Base-by-base conservation (phyloP, 2,888 invertebrate species). In the Ditylenchus weischeri region DNA sequence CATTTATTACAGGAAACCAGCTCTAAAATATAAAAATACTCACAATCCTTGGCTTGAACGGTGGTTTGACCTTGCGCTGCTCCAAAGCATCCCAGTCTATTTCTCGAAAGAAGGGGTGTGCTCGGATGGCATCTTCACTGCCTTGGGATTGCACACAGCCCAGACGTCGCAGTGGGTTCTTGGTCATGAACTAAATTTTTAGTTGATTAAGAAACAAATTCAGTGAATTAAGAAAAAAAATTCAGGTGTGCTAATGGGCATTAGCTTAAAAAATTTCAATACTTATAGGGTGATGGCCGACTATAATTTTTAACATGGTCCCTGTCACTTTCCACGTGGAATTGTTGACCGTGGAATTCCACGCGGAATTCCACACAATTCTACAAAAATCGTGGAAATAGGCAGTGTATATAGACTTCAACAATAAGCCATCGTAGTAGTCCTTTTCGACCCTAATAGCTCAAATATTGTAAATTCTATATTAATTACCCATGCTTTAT, bases 11-110 rank as follows among this genome's bases (percentile, higher is more conserved):
- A 15, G 0, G 5, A 15, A 65, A 69, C 48, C 4, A 54, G 65
- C 0, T 18, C 8, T 11, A 62, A 48, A 57, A 70, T 87, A 29
- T 29, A 5, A 29, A 29, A 13, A 43, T 43, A 43, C 89, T 88
- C 86, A 94, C 94, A 86, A 94, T 92, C 88, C 93, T 93, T 79
- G 98, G 98, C 83, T 91, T 90, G 88, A 98, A 96, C 82, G 98
- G 98, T 82, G 98, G 94, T 84, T 92, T 91, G 77, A 96, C 90
- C 83, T 90, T 89, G 71, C 93, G 88, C 79, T 88, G 89, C 85
- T 92, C 92, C 74, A 99, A 88, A 77, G 91, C 91, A 78, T 90
- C 90, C 96, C 98, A 98, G 86, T 96, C 94, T 83, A 98, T 88
- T 83, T 93, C 92, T 83, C 89, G 89, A 88, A 98, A 87, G 83